These are phyloP conservation scores for Prietella phreatophila DNA, from an alignment of 2,113 vertebrate genomes.

Conservation along the genomic window DNA sequence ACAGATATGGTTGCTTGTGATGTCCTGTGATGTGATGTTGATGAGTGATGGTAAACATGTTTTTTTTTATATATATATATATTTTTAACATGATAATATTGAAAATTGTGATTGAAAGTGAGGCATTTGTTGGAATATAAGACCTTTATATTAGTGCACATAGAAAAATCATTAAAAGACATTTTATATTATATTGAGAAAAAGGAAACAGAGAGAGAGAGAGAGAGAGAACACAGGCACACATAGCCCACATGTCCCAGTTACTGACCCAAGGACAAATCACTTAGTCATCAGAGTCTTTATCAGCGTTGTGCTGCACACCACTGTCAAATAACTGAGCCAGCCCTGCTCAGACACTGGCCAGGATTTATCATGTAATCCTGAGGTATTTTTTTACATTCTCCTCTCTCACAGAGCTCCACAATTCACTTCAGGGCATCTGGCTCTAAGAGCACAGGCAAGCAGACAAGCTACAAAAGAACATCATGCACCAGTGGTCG, in stretches of 20 bases:
- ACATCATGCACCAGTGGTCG: neutral
- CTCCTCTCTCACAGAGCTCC: neutral
- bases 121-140: neutral
- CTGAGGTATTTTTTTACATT: conserved; percentile 21
- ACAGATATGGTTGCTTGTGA: too few species aligned
- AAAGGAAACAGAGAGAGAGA: neutral
- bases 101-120: neutral
- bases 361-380: conserved; percentile 39
- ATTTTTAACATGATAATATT: too few species aligned
- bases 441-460: conserved; percentile 21
- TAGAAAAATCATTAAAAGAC: neutral
- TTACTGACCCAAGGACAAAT: conserved; percentile 36
- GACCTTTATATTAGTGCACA: neutral
- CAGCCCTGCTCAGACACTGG: conserved; percentile 5
- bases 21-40: too few species aligned
- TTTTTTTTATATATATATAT: too few species aligned
- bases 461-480: conserved; percentile 33
- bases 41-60: too few species aligned
- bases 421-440: conserved; percentile 15
- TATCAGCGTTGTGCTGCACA: conserved; percentile 3
- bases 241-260: neutral
- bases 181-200: neutral
- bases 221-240: neutral
- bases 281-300: conserved; percentile 22
- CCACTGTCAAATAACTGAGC: conserved; percentile 1